phyloP scores from a whole-genome alignment of 1,140 invertebrate species.

The Anoplolepis gracilipes region DNA sequence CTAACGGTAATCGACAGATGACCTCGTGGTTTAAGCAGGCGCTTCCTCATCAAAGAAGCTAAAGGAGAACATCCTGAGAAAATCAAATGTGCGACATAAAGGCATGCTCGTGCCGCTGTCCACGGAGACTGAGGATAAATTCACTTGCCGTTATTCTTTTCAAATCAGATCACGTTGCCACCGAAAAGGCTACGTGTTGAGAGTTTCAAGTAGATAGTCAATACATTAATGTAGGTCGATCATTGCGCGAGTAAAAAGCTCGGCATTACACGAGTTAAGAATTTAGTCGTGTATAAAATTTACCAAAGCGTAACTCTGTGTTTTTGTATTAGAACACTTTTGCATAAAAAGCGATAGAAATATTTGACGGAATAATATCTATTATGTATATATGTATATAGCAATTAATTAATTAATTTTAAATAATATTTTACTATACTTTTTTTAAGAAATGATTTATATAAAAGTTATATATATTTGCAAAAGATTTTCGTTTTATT shows the following conservation, averaged over 20 bases:
- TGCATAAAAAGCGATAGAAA: not conserved
- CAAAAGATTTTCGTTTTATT: not conserved
- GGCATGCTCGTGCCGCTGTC: not conserved
- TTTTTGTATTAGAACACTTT: not conserved
- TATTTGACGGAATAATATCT: not conserved
- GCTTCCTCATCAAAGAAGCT: constrained; percentile 24
- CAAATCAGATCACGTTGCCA: constrained; percentile 73
- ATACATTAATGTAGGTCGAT: constrained; percentile 73
- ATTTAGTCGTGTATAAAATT: constrained; percentile 1
- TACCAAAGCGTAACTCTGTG: not conserved
- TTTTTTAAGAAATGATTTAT: not conserved
- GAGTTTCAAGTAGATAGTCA: constrained; percentile 67
- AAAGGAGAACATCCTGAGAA: constrained; percentile 52
- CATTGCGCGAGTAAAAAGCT: constrained; percentile 47
- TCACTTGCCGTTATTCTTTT: constrained; percentile 77
- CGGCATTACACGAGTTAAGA: not conserved
- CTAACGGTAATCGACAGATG: constrained; percentile 77
- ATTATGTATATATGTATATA: not conserved
- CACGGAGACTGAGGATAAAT: constrained; percentile 62
- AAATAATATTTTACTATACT: not conserved
- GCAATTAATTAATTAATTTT: not conserved
- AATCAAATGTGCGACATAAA: constrained; percentile 55
- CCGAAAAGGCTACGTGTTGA: constrained; percentile 72
- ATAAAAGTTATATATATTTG: not conserved
- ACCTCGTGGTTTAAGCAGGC: constrained; percentile 49